Conservation (phyloP, 2,113 vertebrate genomes). For the Neolamprologus variostigma region DNA sequence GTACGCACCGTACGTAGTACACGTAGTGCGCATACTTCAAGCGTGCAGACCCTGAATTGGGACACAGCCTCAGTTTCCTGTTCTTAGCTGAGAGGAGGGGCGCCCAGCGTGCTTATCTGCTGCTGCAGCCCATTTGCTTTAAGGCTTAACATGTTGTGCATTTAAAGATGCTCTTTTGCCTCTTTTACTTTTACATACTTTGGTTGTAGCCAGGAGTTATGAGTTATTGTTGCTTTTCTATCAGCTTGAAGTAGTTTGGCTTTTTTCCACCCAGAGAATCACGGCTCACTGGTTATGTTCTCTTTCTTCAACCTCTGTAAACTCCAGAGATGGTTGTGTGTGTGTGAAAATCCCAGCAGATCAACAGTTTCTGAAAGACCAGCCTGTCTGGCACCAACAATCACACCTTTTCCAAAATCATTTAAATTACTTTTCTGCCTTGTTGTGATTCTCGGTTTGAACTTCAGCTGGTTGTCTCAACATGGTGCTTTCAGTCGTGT, state of each 20-base stretch:
- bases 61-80: neutral
- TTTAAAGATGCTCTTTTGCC: neutral
- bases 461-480: neutral
- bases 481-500: fast-evolving
- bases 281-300: neutral
- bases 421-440: fast-evolving
- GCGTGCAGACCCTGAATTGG: too few relatives aligned
- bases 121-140: neutral
- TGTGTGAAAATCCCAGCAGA: neutral
- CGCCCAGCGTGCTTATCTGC: fast-evolving
- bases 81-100: neutral
- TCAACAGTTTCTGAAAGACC: neutral
- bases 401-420: neutral
- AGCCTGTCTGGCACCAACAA: fast-evolving
- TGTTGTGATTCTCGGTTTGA: neutral
- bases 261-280: neutral
- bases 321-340: neutral
- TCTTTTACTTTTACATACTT: neutral
- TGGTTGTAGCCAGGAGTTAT: neutral
- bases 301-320: neutral
- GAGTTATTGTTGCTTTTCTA: neutral
- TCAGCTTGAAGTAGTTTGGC: neutral
- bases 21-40: fast-evolving
- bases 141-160: neutral
- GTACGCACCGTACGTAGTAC: too few relatives aligned